A percentile compares a stretch with the other conserved stretches of the same genome.
Conservation (phyloP, 1,140 invertebrate genomes). For the Drosophila tani region DNA sequence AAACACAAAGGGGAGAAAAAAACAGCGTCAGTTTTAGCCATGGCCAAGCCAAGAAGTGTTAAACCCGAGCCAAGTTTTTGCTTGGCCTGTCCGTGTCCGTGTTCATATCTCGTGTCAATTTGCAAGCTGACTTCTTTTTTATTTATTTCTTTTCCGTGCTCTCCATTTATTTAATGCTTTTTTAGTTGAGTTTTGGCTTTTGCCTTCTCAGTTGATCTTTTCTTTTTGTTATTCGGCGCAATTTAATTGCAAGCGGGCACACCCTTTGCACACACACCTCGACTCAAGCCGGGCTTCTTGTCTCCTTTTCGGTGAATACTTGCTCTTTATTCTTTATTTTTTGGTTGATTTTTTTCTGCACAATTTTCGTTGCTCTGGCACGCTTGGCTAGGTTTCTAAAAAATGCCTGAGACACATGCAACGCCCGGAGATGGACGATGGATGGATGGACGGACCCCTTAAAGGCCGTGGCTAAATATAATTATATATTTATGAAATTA, state of each 20-base stretch:
- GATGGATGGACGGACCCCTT: not conserved
- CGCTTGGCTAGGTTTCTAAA: conserved; percentile 72
- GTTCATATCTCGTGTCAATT: conserved; percentile 82
- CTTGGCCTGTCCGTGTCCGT: conserved; percentile 65
- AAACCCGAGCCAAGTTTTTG: conserved; percentile 76
- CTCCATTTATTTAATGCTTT: conserved; percentile 70
- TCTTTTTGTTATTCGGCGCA: conserved; percentile 56
- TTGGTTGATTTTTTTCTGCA: conserved; percentile 11
- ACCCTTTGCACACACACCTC: conserved; percentile 72
- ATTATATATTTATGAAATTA: conserved; percentile 83
- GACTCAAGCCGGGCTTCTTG: conserved; percentile 29
- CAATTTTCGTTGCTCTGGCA: conserved; percentile 46
- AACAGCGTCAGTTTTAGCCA: conserved; percentile 41
- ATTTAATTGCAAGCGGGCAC: conserved; percentile 73
- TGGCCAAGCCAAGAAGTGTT: conserved; percentile 76
- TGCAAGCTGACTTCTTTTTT: conserved; percentile 75
- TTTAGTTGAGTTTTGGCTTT: conserved; percentile 71
- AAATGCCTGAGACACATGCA: conserved; percentile 67
- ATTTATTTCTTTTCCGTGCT: conserved; percentile 38
- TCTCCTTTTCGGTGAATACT: conserved; percentile 18
- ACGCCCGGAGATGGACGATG: conserved; percentile 39
- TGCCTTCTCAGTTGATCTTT: conserved; percentile 34
- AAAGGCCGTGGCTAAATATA: conserved; percentile 62
- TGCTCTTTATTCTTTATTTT: not conserved
- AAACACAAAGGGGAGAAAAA: conserved; percentile 13